Evolutionary conservation across 1,140 invertebrate species (phyloP).

Genomic region (Drosophila carrolli): DNA sequence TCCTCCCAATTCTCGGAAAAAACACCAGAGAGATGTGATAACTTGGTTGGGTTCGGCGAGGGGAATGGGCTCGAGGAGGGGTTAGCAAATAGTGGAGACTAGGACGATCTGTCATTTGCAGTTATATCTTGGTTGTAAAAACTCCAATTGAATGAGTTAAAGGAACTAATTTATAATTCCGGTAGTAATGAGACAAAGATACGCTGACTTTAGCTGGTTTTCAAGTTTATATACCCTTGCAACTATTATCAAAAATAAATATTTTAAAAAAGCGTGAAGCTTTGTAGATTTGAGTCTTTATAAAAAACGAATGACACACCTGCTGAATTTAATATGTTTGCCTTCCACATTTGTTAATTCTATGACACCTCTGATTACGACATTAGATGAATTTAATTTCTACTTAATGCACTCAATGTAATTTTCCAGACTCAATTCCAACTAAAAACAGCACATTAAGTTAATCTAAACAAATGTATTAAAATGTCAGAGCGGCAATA

Average conservation of each 20-base stretch:
- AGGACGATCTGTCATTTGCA: conserved; percentile 24
- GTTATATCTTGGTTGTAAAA: background rate
- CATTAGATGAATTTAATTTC: background rate
- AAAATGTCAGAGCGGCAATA: conserved; percentile 31
- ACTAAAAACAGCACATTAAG: conserved; percentile 25
- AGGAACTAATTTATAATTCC: background rate
- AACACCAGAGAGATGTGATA: conserved; percentile 31
- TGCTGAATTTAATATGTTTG: background rate
- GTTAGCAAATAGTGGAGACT: conserved; percentile 13
- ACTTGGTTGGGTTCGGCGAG: conserved; percentile 23
- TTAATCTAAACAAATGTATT: conserved; percentile 44
- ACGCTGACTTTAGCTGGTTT: too few species aligned
- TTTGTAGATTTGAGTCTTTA: too few species aligned
- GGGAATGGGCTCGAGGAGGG: background rate
- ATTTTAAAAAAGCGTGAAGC: too few species aligned
- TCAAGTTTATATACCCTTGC: too few species aligned
- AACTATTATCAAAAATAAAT: too few species aligned
- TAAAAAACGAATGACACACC: too few species aligned
- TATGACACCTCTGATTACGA: conserved; percentile 3
- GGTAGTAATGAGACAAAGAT: too few species aligned
- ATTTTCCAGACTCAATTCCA: background rate
- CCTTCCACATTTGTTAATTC: background rate
- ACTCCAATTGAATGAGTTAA: background rate
- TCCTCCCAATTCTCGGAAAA: conserved; percentile 9
- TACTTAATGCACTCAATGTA: background rate